Base-by-base conservation (phyloP, 2,113 vertebrate genomes). In the Columba livia region DNA sequence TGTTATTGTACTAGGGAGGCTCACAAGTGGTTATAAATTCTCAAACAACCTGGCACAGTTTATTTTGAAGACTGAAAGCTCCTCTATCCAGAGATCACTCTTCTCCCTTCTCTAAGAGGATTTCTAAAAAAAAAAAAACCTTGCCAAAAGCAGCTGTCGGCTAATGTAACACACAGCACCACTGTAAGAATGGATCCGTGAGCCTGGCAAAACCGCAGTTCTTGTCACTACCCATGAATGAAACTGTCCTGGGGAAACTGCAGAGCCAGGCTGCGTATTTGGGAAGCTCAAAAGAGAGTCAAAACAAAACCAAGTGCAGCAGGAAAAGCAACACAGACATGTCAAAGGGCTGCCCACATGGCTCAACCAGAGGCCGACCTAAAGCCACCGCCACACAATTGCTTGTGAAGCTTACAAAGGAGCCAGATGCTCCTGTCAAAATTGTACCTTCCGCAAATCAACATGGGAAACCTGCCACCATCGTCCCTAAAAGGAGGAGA, bases 401-500 rank as follows among this genome's bases (percentile, higher is more conserved):
- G 86, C 82, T 89, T 92, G 58, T 70, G 94, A 96, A 90, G 44
- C 88, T 95, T 82, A 96, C 97, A 97, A 97, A 97, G 92, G 91
- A 90, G 64, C 92, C 97, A 97, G 95, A 97, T 97, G 96, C 95
- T 97, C 89, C 94, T 93, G 94, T 91, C 96, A 95, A 84, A 95
- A 96, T 85, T 93, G 65, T 86, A 95, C 85, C 94, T 97, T 96
- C 90, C 47, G 18, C 77, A 89, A 92, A 93, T 81, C 96, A 96
- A 96, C 94, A 97, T 94, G 89, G 94, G 96, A 96, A 96, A 88
- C 91, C 91, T 96, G 88, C 94, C 93, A 96, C 91, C 77, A 34
- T 53, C 48, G 94, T 73, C 70, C 75, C 78, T 81, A 89, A 91
- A 96, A 84, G 80, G 86, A 84, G 40, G 69, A 75, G 85, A 90